phyloP scores from a whole-genome alignment of 2,797 vertebrate species.

The Brotula barbata region DNA sequence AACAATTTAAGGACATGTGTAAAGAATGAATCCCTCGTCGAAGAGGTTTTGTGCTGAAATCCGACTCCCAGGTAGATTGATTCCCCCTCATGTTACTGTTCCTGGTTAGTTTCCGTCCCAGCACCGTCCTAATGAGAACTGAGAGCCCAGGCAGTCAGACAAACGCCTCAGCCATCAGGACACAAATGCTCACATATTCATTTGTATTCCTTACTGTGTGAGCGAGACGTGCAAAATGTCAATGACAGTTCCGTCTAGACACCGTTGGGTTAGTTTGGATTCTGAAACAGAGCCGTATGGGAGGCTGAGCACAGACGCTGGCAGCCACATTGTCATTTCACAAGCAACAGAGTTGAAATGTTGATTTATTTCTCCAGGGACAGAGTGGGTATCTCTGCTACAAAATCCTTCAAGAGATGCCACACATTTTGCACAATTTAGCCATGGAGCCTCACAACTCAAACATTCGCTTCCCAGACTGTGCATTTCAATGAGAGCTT shows the following conservation, averaged over 20 bases:
- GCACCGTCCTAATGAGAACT: slow-evolving; percentile 42
- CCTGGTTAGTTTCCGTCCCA: slow-evolving; percentile 32
- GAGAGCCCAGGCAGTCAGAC: slow-evolving; percentile 20
- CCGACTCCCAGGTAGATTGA: too few species aligned
- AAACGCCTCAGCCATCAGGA: slow-evolving; percentile 31
- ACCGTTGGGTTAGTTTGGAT: slow-evolving; percentile 50
- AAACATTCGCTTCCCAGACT: slow-evolving; percentile 17
- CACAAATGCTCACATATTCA: slow-evolving; percentile 8
- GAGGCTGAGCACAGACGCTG: slow-evolving; percentile 26
- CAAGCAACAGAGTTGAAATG: slow-evolving; percentile 32
- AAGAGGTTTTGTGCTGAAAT: too few species aligned
- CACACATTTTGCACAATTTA: slow-evolving; percentile 58
- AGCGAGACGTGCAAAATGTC: slow-evolving; percentile 57
- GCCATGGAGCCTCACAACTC: slow-evolving; percentile 23
- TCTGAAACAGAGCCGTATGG: slow-evolving; percentile 29
- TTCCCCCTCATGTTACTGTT: slow-evolving; percentile 32
- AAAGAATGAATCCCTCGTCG: too few species aligned
- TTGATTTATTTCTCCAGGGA: slow-evolving; percentile 57
- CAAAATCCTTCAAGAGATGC: slow-evolving; percentile 42
- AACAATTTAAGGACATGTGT: too few species aligned
- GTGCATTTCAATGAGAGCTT: slow-evolving; percentile 53
- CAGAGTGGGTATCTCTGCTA: slow-evolving; percentile 23
- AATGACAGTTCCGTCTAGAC: slow-evolving; percentile 58
- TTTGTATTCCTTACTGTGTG: slow-evolving; percentile 50
- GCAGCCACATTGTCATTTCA: slow-evolving; percentile 43